Evolutionary conservation across 2,797 vertebrate species (phyloP), one percentile per base, ranked within the genome.

Genomic region (Enteromius trimaculatus): DNA sequence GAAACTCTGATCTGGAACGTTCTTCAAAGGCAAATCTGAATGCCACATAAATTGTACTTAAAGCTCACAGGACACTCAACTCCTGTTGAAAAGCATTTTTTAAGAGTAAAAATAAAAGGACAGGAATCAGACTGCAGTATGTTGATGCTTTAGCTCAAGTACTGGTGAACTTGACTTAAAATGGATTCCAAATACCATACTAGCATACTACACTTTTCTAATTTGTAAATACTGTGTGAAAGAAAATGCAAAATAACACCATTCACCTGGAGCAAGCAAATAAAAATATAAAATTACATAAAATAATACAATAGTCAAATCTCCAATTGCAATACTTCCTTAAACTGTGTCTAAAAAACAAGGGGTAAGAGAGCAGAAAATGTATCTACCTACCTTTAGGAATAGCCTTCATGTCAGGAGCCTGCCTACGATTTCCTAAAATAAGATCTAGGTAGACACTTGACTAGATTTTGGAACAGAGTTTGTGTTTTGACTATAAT

Each of bases 381-480:
- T 51, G 2, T 19, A 29, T 26, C 44, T 21, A 31, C 17, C 14
- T 19, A 51, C 4, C 17, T 72, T 34, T 53, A 53, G 19, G 47
- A 74, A 53, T n/a, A 53, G 3, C 19, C 11, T 34, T 34, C 1
- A 1, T 58, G 31, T 55, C 3, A 1, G 31, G 51, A 39, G 51
- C 21, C 51, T 76, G 21, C 7, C 51, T 76, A 17, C 13, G 14
- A n/a, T 58, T n/a, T 76, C 21, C 51, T 23, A 76, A 39, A 58
- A 76, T 76, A 76, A 76, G 51, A 58, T 39, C 31, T 58, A 76
- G 74, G n/a, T 42, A 60, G 74, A 76, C 74, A 26, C 14, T 60
- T 23, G 53, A 26, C 51, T 39, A 42, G 31, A 42, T 23, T 76
- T 58, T 76, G 53, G 53, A 76, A 23, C 31, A 23, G n/a, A 76